Evolutionary conservation across 2,888 invertebrate genomes (phyloP), one percentile per base, ranked within the genome.

Genomic region (Busseola fusca): DNA sequence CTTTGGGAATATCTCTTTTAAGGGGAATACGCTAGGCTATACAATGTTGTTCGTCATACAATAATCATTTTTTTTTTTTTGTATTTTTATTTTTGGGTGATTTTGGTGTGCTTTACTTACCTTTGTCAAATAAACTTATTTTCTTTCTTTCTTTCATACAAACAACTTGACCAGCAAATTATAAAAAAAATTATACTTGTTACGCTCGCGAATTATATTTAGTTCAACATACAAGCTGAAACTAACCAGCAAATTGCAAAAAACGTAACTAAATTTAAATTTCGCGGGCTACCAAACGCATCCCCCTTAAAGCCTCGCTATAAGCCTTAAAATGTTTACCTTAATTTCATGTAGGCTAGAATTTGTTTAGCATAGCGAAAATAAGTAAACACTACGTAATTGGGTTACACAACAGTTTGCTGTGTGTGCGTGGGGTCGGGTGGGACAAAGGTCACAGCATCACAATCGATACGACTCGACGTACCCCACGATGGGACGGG

Each of bases 401-500:
- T 83, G 59, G 77, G 75, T 83, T 78, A 80, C 57, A 73, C 72
- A 66, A 81, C 63, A 54, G 69, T 69, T 67, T 77, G 74, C 74
- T 74, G 79, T 79, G 81, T 72, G 76, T 48, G 74, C 16, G 71
- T 45, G 79, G 64, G 74, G 73, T 56, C 70, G 78, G 54, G 67
- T 40, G 70, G 74, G 77, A 63, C 70, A 88, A 89, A 89, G 89
- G 89, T 89, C 87, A 87, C 80, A 89, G 86, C 78, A 80, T 82
- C 79, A 66, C 72, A 86, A 87, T 88, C 86, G 80, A 86, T 87
- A 84, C 79, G 64, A 70, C 74, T 75, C 78, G 56, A 66, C 65
- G 42, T 64, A 64, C 64, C 66, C 59, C 37, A 59, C 50, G 68
- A 74, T 76, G 72, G 79, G 71, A 50, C 59, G 57, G 67, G 54